Conservation (phyloP, 2,888 invertebrate genomes). For the Patella caerulea region DNA sequence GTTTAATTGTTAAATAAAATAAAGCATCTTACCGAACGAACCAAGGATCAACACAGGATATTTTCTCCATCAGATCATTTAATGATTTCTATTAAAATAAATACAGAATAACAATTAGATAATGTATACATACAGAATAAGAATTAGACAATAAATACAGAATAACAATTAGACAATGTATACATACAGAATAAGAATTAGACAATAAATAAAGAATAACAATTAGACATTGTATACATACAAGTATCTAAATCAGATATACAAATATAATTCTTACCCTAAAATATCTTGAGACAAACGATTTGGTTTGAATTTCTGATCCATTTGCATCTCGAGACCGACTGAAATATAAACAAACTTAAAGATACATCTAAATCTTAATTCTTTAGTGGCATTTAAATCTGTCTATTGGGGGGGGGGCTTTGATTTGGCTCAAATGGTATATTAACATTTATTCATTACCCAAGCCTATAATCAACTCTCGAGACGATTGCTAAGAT, state of each 20-base stretch:
- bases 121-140: neutral
- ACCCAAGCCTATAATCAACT: too few relatives aligned
- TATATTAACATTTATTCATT: too few relatives aligned
- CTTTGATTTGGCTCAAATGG: too few relatives aligned
- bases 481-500: too few relatives aligned
- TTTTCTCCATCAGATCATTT: constrained; percentile 18
- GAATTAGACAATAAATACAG: neutral
- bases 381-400: too few relatives aligned
- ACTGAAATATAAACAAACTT: neutral
- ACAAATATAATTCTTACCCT: constrained; percentile 20
- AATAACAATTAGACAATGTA: neutral
- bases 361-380: too few relatives aligned
- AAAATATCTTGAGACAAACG: constrained; percentile 24
- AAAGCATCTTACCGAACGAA: constrained; percentile 25
- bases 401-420: too few relatives aligned
- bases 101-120: neutral
- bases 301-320: constrained; percentile 17
- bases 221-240: neutral
- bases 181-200: too few relatives aligned
- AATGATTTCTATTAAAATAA: constrained; percentile 23
- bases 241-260: too few relatives aligned
- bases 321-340: neutral
- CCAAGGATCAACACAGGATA: constrained; percentile 25
- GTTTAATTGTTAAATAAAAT: too few relatives aligned
- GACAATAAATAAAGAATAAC: neutral